phyloP scores from a whole-genome alignment of 2,113 vertebrate species.

The Notiomystis cincta region DNA sequence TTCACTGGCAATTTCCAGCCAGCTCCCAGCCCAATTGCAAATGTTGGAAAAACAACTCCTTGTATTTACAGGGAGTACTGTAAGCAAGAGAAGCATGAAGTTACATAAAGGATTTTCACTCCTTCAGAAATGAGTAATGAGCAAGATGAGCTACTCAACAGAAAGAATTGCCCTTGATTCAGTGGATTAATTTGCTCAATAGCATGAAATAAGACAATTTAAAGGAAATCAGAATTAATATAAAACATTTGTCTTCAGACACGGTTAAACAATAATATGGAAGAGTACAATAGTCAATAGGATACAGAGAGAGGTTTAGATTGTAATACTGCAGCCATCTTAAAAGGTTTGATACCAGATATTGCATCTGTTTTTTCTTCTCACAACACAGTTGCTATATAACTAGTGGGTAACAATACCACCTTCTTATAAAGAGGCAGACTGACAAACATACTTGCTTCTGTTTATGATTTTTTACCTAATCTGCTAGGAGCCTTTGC shows the following conservation, averaged over 20 bases:
- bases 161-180: conserved; percentile 44
- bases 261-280: neutral
- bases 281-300: neutral
- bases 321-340: neutral
- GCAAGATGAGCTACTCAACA: conserved; percentile 9
- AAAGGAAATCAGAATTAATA: conserved; percentile 60
- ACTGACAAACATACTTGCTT: neutral
- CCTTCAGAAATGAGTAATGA: conserved; percentile 42
- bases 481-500: neutral
- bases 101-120: conserved; percentile 39
- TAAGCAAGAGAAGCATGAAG: neutral
- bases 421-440: neutral
- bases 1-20: neutral
- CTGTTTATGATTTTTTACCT: neutral
- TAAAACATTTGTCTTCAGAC: conserved; percentile 53
- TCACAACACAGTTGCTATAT: neutral
- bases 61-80: neutral
- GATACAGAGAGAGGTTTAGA: neutral
- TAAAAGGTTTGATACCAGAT: neutral
- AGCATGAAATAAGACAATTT: conserved; percentile 64
- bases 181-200: conserved; percentile 33
- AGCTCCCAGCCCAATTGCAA: neutral
- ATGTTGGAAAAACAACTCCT: neutral
- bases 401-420: neutral
- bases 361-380: neutral